Evolutionary conservation across 1,140 invertebrate genomes (phyloP).

Genomic region (Papilio machaon): DNA sequence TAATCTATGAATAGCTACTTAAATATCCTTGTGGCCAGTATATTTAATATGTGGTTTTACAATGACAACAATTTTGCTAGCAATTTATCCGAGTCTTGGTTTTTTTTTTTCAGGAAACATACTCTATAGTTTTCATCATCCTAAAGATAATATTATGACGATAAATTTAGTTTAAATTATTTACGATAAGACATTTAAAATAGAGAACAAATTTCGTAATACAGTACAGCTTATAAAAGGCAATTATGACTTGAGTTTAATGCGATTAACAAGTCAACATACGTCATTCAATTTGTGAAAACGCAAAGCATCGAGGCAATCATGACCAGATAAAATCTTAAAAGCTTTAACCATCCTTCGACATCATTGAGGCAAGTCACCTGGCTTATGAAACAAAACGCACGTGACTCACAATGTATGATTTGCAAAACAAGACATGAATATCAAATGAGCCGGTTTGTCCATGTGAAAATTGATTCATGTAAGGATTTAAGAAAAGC

Average conservation of each 20-base stretch:
- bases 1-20: too few relatives aligned
- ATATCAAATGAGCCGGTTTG: conserved; percentile 60
- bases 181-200: not conserved
- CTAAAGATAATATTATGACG: too few relatives aligned
- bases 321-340: conserved; percentile 57
- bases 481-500: conserved; percentile 23
- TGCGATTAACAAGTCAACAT: conserved; percentile 27
- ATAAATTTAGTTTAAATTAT: too few relatives aligned
- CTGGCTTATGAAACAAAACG: conserved; percentile 50
- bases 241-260: not conserved
- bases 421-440: conserved; percentile 66
- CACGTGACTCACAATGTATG: conserved; percentile 67
- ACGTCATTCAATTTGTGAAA: conserved; percentile 22
- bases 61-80: too few relatives aligned
- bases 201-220: not conserved
- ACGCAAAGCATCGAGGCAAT: conserved; percentile 30
- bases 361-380: conserved; percentile 49
- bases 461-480: conserved; percentile 43
- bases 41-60: too few relatives aligned
- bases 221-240: not conserved
- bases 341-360: conserved; percentile 53
- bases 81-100: too few relatives aligned
- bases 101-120: too few relatives aligned
- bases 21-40: not conserved
- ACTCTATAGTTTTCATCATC: too few relatives aligned